Evolutionary conservation across 2,797 vertebrate species (phyloP), one percentile per base, ranked within the genome.

Genomic region (Sebastes variabilis): DNA sequence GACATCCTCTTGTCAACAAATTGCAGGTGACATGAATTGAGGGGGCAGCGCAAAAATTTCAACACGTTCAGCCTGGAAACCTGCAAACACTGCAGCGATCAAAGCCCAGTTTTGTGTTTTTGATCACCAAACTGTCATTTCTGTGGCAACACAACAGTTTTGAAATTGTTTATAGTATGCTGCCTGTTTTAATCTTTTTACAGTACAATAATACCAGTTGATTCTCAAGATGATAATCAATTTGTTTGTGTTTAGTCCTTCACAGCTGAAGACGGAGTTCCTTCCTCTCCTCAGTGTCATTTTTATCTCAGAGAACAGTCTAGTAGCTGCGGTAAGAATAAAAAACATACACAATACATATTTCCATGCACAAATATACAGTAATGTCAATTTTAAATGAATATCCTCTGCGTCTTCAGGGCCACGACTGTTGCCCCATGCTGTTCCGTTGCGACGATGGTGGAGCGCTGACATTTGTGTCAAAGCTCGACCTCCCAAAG

Each of bases 381-480:
- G 12, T 9, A 10, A 27, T 2, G 36, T 6, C 1, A 2, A 5
- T 38, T 42, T 18, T 5, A 6, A 74, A 52, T 29, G 2, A 64
- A 13, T 27, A 2, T 4, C 5, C 13, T 72, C 8, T 66, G 14
- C 16, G 2, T 61, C 25, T 30, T 25, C 81, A 99, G 99, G 99
- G 99, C 84, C 98, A 99, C 0, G 98, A 99, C 91, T 99, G 99
- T 95, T 99, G 98, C 95, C 99, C 99, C 0, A 98, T 99, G 98
- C 97, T 99, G 86, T 99, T 99, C 91, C 97, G 96, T 86, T 98
- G 96, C n/a, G 98, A 99, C 13, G 99, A 99, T 22, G 96, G 96
- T 2, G 98, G 97, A 75, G 84, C 92, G 65, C 93, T 99, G 96
- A 97, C 95, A 54, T 99, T 99, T 59, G 94, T 98, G 89, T 98